Conservation (phyloP, 2,888 invertebrate genomes). For the Lagria hirta region DNA sequence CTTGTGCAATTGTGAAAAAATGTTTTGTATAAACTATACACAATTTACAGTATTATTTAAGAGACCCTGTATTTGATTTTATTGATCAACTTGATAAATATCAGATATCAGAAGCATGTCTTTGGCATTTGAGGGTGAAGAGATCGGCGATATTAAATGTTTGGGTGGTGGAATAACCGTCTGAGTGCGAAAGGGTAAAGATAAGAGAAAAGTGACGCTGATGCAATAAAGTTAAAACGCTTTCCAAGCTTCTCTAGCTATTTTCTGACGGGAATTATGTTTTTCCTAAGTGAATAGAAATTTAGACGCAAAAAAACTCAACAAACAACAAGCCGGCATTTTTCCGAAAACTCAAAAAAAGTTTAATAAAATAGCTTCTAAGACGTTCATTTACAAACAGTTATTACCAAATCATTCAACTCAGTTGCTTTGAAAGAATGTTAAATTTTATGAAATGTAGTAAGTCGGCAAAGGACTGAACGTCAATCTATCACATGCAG, state of each 20-base stretch:
- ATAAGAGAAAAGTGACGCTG: constrained; percentile 44
- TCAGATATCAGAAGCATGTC: constrained; percentile 26
- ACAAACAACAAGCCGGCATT: constrained; percentile 2
- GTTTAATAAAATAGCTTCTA: constrained; percentile 2
- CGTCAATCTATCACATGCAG: constrained; percentile 49
- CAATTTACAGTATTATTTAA: no score
- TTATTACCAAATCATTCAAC: constrained; percentile 24
- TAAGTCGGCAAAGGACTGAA: constrained; percentile 42
- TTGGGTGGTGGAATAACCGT: constrained; percentile 35
- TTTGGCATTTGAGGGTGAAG: constrained; percentile 23
- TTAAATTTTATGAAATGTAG: constrained; percentile 44
- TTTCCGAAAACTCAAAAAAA: not conserved
- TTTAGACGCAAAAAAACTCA: constrained; percentile 26
- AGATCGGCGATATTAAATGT: constrained; percentile 38
- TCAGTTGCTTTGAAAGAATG: constrained; percentile 32
- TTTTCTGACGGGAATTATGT: constrained; percentile 29
- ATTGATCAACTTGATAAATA: no score
- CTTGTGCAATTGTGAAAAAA: no score
- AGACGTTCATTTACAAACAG: constrained; percentile 5
- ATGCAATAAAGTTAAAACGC: constrained; percentile 42
- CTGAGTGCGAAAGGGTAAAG: constrained; percentile 43
- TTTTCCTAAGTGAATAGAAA: constrained; percentile 36
- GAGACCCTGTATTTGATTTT: no score
- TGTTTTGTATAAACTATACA: no score
- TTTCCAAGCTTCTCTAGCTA: constrained; percentile 30